Percentiles rank a stretch among this genome's conserved stretches.
Conservation (phyloP, 2,797 vertebrate species). For the Lophotriccus pileatus region DNA sequence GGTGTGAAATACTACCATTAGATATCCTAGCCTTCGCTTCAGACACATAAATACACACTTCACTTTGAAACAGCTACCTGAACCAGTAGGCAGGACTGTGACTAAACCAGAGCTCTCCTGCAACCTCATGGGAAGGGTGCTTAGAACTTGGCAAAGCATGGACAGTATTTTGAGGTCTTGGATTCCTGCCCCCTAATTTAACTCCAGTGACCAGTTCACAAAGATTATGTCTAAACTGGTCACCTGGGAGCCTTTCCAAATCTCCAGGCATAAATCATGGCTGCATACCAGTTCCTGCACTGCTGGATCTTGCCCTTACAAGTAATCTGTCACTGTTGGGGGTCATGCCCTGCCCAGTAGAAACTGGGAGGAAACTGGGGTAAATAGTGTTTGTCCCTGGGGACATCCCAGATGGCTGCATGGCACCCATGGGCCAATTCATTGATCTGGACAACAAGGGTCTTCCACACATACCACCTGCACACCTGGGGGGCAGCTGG, state of each 20-base stretch:
- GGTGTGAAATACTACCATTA: neutral
- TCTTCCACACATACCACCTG: accelerated
- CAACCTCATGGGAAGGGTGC: neutral
- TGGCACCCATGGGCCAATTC: accelerated
- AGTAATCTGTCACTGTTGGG: accelerated
- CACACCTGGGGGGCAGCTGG: accelerated
- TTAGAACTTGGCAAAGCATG: neutral
- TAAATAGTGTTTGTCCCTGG: neutral
- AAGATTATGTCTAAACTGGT: neutral
- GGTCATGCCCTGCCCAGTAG: neutral
- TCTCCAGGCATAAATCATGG: neutral
- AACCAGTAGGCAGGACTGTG: neutral
- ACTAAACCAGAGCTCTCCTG: neutral
- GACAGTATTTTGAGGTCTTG: neutral
- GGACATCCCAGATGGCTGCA: neutral
- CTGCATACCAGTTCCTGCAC: neutral
- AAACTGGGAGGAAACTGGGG: neutral
- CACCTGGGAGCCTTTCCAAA: neutral
- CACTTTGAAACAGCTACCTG: neutral
- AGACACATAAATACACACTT: neutral
- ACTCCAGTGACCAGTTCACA: neutral
- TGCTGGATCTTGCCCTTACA: neutral
- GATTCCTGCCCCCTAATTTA: neutral
- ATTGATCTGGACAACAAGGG: accelerated
- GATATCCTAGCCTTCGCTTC: neutral